Percentiles rank a stretch among this genome's conserved stretches.
Conservation (phyloP, 2,113 vertebrate species). For the Myotis brandtii region DNA sequence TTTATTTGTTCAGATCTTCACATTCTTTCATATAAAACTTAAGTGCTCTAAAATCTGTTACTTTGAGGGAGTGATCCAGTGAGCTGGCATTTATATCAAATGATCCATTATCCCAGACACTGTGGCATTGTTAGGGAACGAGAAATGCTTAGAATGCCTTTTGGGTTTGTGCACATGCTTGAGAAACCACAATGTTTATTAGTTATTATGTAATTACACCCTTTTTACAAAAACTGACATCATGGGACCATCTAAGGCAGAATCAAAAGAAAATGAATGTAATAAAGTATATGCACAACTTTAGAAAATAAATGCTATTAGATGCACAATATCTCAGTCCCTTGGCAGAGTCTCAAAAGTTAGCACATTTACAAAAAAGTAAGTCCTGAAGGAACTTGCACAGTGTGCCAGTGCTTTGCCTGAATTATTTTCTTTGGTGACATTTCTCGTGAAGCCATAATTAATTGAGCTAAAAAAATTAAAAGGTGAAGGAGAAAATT, state of each 20-base stretch:
- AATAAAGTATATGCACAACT: background rate
- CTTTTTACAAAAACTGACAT: constrained; percentile 1
- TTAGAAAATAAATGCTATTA: constrained; percentile 41
- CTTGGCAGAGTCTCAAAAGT: constrained; percentile 28
- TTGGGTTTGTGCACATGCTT: constrained; percentile 33
- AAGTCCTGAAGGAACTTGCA: background rate
- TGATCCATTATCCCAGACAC: constrained; percentile 10
- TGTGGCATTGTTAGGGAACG: background rate
- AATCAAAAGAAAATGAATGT: background rate
- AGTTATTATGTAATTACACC: background rate
- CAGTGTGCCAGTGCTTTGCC: background rate
- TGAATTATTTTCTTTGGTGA: constrained; percentile 49
- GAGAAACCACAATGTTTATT: constrained; percentile 42
- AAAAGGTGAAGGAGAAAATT: background rate
- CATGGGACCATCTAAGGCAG: constrained; percentile 11
- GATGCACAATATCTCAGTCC: background rate
- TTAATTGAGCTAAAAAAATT: constrained; percentile 4
- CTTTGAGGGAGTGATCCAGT: background rate
- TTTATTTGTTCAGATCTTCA: constrained; percentile 40
- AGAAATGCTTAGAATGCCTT: constrained; percentile 51
- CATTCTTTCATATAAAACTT: constrained; percentile 24
- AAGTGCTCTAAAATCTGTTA: background rate
- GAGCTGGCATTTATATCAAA: constrained; percentile 21
- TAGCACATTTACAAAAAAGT: background rate
- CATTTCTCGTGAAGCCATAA: background rate